Conservation (phyloP, 2,888 invertebrate genomes). For the Chrysodeixis includens region DNA sequence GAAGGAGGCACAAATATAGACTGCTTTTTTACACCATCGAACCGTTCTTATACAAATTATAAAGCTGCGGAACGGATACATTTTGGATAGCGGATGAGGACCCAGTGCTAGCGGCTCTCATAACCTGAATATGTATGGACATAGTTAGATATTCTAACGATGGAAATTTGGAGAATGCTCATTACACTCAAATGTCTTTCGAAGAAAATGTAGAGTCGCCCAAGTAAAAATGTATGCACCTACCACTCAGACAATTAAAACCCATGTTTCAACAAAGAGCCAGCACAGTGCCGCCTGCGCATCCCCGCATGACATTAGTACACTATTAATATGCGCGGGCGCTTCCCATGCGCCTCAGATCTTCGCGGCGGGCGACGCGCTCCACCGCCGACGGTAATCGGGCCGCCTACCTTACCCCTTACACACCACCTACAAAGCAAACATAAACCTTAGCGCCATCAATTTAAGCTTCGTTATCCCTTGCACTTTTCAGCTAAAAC, state of each 20-base stretch:
- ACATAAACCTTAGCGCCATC: slow-evolving; percentile 30
- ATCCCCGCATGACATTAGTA: slow-evolving; percentile 19
- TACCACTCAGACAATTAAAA: not conserved
- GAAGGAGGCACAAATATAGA: too few species aligned
- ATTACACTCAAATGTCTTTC: too few species aligned
- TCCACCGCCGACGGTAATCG: slow-evolving; percentile 79
- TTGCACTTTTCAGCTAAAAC: slow-evolving; percentile 12
- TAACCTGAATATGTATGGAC: too few species aligned
- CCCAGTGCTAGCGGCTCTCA: too few species aligned
- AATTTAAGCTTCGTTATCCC: slow-evolving; percentile 27
- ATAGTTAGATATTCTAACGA: too few species aligned
- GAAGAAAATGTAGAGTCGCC: too few species aligned
- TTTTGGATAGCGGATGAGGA: too few species aligned
- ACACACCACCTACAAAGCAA: slow-evolving; percentile 23
- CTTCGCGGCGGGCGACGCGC: slow-evolving; percentile 87
- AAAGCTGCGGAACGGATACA: too few species aligned
- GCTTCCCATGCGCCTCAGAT: slow-evolving; percentile 76
- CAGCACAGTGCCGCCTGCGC: slow-evolving; percentile 19
- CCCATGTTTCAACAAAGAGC: slow-evolving; percentile 23
- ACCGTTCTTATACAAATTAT: too few species aligned
- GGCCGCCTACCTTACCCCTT: slow-evolving; percentile 77
- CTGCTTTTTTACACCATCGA: too few species aligned
- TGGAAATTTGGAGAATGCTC: too few species aligned
- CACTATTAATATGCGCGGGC: slow-evolving; percentile 67
- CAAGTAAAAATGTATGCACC: too few species aligned